These are phyloP conservation scores for Drosophila burlai DNA, from an alignment of 1,140 invertebrate genomes.

Conservation along the genomic window DNA sequence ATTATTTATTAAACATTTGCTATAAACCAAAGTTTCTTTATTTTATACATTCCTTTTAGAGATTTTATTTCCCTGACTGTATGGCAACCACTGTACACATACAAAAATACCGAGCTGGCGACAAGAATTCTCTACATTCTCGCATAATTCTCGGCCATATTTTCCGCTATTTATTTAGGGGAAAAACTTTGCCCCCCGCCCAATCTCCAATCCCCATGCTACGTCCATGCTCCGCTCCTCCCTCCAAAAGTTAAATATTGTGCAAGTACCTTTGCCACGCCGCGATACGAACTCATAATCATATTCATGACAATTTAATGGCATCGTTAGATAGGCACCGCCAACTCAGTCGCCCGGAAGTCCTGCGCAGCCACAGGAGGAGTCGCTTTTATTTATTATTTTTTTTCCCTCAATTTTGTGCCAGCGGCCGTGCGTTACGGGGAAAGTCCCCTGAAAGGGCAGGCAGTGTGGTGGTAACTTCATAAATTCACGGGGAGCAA, in stretches of 20 bases:
- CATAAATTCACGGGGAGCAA: slow-evolving; percentile 8
- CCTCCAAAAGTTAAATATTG: slow-evolving; percentile 26
- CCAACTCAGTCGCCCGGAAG: slow-evolving; percentile 41
- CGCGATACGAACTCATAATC: slow-evolving; percentile 47
- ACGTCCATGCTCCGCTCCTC: not conserved
- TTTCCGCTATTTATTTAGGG: slow-evolving; percentile 54
- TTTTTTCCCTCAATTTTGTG: not conserved
- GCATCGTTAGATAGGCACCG: slow-evolving; percentile 66
- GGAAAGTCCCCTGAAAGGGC: not conserved
- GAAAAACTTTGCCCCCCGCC: slow-evolving; percentile 19
- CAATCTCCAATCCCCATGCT: no score
- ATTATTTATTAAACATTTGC: not conserved
- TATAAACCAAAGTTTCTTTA: no score
- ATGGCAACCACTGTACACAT: not conserved
- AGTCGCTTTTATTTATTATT: not conserved
- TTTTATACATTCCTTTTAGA: not conserved
- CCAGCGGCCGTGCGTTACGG: slow-evolving; percentile 1
- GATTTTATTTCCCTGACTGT: not conserved
- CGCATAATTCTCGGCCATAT: slow-evolving; percentile 29
- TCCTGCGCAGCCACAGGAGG: slow-evolving; percentile 29
- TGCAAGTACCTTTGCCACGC: slow-evolving; percentile 21
- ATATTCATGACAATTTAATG: slow-evolving; percentile 80
- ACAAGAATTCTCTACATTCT: slow-evolving; percentile 32
- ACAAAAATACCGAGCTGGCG: not conserved
- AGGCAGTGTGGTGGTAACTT: not conserved